phyloP scores from a whole-genome alignment of 2,888 invertebrate species.

The Coelopa pilipes region DNA sequence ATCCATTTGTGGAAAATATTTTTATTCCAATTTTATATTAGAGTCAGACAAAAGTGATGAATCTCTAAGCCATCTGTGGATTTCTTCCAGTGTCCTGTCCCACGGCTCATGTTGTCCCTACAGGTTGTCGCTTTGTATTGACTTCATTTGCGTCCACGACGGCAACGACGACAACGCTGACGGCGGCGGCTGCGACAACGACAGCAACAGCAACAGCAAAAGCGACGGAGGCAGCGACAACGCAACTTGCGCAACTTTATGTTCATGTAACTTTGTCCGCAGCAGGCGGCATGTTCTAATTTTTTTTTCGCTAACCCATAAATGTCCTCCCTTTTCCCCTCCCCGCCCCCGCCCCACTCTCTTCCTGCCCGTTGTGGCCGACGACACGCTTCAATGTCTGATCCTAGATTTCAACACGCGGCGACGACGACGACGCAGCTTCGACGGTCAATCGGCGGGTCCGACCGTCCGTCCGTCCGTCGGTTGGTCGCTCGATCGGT shows the following conservation, averaged over 20 bases:
- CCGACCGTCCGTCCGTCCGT: not conserved
- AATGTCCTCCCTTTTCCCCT: not conserved
- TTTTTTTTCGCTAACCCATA: not conserved
- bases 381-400: conserved; percentile 19
- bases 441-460: not conserved
- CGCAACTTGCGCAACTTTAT: conserved; percentile 8
- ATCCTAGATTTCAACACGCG: conserved; percentile 28
- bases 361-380: not conserved
- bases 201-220: no score
- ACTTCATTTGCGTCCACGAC: conserved; percentile 3
- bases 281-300: not conserved
- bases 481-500: not conserved
- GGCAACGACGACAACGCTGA: no score
- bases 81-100: conserved; percentile 11
- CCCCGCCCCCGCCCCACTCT: not conserved
- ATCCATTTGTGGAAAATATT: no score
- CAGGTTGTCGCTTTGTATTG: conserved; percentile 33
- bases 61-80: not conserved
- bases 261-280: conserved; percentile 6
- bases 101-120: not conserved
- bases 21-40: no score
- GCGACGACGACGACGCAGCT: conserved; percentile 10
- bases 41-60: not conserved
- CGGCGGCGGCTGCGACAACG: no score
- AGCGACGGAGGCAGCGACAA: not conserved